phyloP scores from a whole-genome alignment of 92 coral and sea anemone species.

The Anthopleura xanthogrammica region DNA sequence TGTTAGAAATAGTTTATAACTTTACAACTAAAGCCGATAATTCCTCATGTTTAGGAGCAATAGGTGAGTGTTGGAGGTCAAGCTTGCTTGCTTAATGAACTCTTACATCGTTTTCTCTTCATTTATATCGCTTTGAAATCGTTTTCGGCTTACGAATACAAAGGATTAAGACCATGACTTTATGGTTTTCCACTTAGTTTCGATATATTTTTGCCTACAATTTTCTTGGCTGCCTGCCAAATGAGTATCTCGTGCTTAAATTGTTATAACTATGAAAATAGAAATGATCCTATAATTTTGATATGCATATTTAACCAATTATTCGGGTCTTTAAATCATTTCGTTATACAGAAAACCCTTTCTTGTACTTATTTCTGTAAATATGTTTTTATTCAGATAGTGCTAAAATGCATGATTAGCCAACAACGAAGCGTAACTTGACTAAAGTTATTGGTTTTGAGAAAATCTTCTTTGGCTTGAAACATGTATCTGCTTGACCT shows the following conservation, averaged over 20 bases:
- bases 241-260: not conserved
- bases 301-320: not conserved
- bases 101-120: not conserved
- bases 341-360: not conserved
- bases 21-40: conserved; percentile 48
- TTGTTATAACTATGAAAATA: not conserved
- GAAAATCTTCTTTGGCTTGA: not conserved
- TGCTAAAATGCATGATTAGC: too few relatives aligned
- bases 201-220: not conserved
- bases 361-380: too few relatives aligned
- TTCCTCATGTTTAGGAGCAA: conserved; percentile 47
- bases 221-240: not conserved
- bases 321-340: not conserved
- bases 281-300: not conserved
- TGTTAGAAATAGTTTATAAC: conserved; percentile 48
- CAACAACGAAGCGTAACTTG: too few relatives aligned
- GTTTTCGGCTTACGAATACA: not conserved
- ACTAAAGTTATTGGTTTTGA: too few relatives aligned
- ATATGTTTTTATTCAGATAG: too few relatives aligned
- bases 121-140: not conserved
- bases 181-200: not conserved
- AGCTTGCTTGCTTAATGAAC: not conserved
- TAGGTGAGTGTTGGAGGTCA: conserved; percentile 33
- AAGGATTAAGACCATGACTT: not conserved
- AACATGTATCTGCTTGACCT: not conserved